Percentiles rank a stretch among this genome's conserved stretches.
Evolutionary conservation across 2,113 vertebrate genomes (phyloP).

Genomic region (Aspidoscelis tigris): DNA sequence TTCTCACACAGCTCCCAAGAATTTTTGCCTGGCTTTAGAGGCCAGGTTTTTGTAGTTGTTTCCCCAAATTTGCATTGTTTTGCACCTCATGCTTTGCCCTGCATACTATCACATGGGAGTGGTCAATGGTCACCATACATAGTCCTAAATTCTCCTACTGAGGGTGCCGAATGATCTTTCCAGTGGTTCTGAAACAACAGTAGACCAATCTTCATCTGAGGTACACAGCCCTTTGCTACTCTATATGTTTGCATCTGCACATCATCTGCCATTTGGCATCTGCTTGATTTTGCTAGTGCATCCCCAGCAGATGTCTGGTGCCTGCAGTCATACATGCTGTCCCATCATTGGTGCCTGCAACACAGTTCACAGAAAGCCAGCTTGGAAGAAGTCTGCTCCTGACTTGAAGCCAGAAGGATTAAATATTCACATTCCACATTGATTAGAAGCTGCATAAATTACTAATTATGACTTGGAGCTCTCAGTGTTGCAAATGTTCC

Average conservation of each 20-base stretch:
- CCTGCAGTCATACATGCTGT: conserved; percentile 3
- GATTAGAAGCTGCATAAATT: conserved; percentile 47
- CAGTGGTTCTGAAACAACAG: neutral
- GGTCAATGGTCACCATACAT: neutral
- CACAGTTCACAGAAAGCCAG: neutral
- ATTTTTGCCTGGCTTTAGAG: neutral
- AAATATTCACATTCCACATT: conserved; percentile 44
- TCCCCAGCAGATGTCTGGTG: conserved; percentile 3
- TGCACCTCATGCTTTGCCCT: neutral
- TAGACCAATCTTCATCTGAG: neutral
- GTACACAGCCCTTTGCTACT: neutral
- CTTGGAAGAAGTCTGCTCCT: conserved; percentile 13
- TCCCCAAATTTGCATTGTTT: neutral
- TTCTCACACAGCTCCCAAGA: neutral
- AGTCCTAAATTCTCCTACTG: neutral
- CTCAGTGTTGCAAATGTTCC: conserved; percentile 27
- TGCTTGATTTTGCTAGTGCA: neutral
- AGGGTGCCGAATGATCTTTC: too few species aligned
- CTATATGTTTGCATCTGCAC: neutral
- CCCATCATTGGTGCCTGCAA: neutral
- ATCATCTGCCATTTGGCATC: conserved; percentile 6
- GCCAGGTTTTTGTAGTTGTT: neutral
- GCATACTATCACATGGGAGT: neutral
- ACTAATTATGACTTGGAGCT: conserved; percentile 41
- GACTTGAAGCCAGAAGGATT: conserved; percentile 32